Evolutionary conservation across 1,140 invertebrate genomes (phyloP), one percentile per base, ranked within the genome.

Genomic region (Hyles vespertilio): DNA sequence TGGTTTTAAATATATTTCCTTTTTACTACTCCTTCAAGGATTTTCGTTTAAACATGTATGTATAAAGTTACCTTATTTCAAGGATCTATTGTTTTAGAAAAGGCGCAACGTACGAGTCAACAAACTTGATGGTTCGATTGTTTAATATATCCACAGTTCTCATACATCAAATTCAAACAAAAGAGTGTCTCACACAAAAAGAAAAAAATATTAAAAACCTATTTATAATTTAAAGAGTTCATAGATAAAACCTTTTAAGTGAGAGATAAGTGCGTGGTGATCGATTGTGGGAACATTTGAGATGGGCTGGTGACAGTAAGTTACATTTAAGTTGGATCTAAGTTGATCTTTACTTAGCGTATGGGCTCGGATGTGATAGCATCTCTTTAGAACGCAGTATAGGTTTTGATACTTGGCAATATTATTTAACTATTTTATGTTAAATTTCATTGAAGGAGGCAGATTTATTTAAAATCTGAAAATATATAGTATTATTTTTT

Each of bases 231-330:
- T 66, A 73, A 76, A 76, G 66, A 71, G 67, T 70, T 69, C 48
- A 63, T 63, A 86, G 81, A 89, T 83, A 89, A 84, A 72, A 69
- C 78, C 81, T 77, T 82, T 84, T 84, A 77, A 72, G 67, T 70
- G 56, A 54, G 45, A 74, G 77, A 87, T 84, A 84, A 76, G 61
- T 67, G 56, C 56, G 60, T 75, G 72, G 66, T 81, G 84, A 84
- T 87, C 79, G 84, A 87, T 87, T 81, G 84, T 87, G 84, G 81
- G 81, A 87, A 84, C 63, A 59, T 57, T 45, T 48, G 63, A 67
- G 67, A 70, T 70, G 66, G 54, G 61, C 43, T 61, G 80, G 72
- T 79, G 84, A 87, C 84, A 84, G 77, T 83, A 78, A 81, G 74
- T 77, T 76, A 79, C 72, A 72, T 82, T 78, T 73, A 76, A 73